A percentile compares a stretch with the other conserved stretches of the same genome.
phyloP scores from a whole-genome alignment of 2,888 invertebrate genomes.

The Bellardia bayeri region DNA sequence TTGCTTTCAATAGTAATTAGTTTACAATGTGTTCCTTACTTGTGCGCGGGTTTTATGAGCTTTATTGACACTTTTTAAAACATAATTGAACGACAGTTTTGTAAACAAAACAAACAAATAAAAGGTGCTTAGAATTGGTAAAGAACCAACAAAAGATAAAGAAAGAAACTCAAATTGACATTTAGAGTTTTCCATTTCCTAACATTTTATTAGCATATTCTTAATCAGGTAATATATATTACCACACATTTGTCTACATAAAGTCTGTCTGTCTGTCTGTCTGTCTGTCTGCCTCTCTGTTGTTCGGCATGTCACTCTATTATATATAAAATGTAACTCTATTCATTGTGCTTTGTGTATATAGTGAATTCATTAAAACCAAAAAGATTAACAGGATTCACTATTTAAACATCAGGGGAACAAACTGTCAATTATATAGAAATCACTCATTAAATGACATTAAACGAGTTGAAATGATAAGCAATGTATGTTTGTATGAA shows the following conservation, averaged over 20 bases:
- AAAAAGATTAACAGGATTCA: constrained; percentile 58
- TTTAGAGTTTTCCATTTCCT: constrained; percentile 5
- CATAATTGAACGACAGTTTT: neutral
- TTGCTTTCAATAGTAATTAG: constrained; percentile 14
- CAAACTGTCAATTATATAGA: constrained; percentile 59
- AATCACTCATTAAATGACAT: constrained; percentile 66
- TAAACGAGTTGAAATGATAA: constrained; percentile 61
- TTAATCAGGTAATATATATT: neutral
- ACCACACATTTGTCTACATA: neutral
- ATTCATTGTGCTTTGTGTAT: neutral
- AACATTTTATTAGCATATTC: neutral
- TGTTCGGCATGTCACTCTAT: neutral
- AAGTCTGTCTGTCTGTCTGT: neutral
- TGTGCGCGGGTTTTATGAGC: neutral
- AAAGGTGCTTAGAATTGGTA: neutral
- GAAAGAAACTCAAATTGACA: constrained; percentile 3
- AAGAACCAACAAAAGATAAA: constrained; percentile 13
- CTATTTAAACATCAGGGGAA: constrained; percentile 60
- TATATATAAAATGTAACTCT: constrained; percentile 23
- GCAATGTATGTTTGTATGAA: neutral
- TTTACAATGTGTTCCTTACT: constrained; percentile 11
- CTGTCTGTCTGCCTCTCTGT: neutral
- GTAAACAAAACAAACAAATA: neutral
- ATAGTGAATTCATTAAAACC: constrained; percentile 44
- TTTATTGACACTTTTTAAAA: neutral